Percentiles rank a stretch among this genome's conserved stretches.
Evolutionary conservation across 92 coral and sea anemone genomes (phyloP).

Genomic region (Parazoanthus atlanticus): DNA sequence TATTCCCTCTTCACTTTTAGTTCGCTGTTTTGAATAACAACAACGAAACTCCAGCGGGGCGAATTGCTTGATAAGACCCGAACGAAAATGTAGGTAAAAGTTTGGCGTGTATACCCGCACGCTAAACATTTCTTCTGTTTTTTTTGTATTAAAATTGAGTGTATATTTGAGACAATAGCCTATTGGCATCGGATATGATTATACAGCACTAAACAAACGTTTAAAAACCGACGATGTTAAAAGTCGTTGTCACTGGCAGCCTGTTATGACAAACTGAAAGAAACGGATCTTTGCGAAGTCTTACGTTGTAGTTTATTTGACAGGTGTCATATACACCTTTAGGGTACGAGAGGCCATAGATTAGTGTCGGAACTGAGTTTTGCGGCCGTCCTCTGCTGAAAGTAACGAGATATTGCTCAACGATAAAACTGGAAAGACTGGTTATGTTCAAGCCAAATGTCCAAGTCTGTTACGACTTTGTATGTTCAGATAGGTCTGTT

Average conservation of each 20-base stretch:
- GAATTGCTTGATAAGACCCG: neutral
- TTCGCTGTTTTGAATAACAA: neutral
- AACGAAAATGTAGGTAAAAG: neutral
- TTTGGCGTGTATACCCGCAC: neutral
- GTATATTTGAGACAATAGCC: neutral
- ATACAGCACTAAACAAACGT: no score
- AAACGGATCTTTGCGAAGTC: neutral
- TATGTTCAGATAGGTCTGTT: no score
- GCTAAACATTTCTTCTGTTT: neutral
- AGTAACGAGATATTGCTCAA: neutral
- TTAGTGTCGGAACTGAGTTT: neutral
- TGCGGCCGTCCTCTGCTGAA: neutral
- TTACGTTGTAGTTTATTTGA: no score
- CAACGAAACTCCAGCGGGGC: neutral
- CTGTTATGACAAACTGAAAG: neutral
- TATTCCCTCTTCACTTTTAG: neutral
- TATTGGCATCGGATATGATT: no score
- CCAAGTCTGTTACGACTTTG: neutral
- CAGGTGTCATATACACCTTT: neutral
- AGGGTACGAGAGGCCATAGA: neutral
- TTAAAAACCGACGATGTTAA: no score
- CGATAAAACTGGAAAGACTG: neutral
- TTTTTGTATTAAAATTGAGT: neutral
- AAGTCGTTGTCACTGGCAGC: no score
- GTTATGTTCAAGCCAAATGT: neutral